Percentiles rank a stretch among this genome's conserved stretches.
phyloP scores from a whole-genome alignment of 2,888 invertebrate genomes.

The Limnephilus lunatus region DNA sequence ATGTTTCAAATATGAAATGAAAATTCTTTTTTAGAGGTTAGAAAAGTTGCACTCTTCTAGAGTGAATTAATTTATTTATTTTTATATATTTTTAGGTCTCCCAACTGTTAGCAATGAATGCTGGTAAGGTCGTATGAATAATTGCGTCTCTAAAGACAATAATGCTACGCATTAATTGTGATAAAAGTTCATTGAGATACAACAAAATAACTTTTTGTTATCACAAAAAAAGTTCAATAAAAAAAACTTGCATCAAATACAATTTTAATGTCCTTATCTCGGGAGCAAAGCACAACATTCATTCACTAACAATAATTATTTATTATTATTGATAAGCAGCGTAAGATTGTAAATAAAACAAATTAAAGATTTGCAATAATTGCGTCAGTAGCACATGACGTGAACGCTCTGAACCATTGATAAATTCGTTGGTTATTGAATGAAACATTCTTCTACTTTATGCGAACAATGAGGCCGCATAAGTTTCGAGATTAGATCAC shows the following conservation, averaged over 20 bases:
- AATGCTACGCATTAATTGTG: background rate
- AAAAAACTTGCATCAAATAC: background rate
- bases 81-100: background rate
- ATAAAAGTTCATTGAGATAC: background rate
- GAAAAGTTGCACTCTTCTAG: background rate
- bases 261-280: background rate
- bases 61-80: background rate
- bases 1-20: background rate
- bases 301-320: background rate
- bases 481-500: constrained; percentile 7
- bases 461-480: constrained; percentile 10
- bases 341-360: background rate
- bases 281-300: constrained; percentile 4
- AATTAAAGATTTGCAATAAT: background rate
- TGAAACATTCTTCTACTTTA: constrained; percentile 9
- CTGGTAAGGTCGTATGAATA: background rate
- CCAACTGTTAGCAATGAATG: background rate
- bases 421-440: background rate
- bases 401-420: background rate
- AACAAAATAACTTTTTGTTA: background rate
- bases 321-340: constrained; percentile 4
- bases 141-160: background rate
- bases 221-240: background rate
- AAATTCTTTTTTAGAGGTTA: background rate
- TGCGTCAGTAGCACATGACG: background rate